Base-by-base conservation (phyloP, 2,888 invertebrate genomes). In the Drosophila formosana region DNA sequence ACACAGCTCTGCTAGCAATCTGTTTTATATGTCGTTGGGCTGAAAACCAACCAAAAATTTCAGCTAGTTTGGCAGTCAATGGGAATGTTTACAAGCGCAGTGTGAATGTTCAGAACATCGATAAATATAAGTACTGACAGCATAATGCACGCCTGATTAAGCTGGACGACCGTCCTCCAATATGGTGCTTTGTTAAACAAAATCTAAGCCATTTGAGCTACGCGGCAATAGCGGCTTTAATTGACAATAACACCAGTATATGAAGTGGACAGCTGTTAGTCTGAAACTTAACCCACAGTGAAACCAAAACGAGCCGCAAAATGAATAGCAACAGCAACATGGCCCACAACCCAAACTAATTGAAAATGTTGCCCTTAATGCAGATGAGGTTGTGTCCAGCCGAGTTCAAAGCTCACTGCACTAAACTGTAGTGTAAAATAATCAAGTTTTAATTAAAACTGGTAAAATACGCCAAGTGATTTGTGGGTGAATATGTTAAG, bases 281-380 rank as follows among this genome's bases (percentile, higher is more conserved):
- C 28, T 13, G 13, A 26, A 46, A 46, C 11, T 32, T 32, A 32
- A 32, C 9, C 18, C 23, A 7, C 11, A 34, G 25, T 51, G n/a
- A 37, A 51, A 37, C 25, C 51, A 25, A 23, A 51, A 25, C 37
- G 51, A 26, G 25, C 25, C 7, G n/a, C 23, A n/a, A 37, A 25
- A 37, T 37, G 37, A n/a, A 4, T n/a, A 37, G n/a, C 37, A n/a
- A 25, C 30, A 30, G 30, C 30, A 30, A 6, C 30, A n/a, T 37
- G 4, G 51, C 34, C 34, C 7, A 23, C 7, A 25, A 9, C 8
- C 5, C 23, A n/a, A n/a, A 18, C 25, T n/a, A 37, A 53, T 43
- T 41, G 4, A 23, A 53, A 43, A 28, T 43, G 28, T 23, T 53
- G 28, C 18, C 7, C 53, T 41, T 30, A 53, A 55, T 28, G 28